Evolutionary conservation across 2,888 invertebrate genomes (phyloP), one percentile per base, ranked within the genome.

Genomic region (Cordilura impudica): DNA sequence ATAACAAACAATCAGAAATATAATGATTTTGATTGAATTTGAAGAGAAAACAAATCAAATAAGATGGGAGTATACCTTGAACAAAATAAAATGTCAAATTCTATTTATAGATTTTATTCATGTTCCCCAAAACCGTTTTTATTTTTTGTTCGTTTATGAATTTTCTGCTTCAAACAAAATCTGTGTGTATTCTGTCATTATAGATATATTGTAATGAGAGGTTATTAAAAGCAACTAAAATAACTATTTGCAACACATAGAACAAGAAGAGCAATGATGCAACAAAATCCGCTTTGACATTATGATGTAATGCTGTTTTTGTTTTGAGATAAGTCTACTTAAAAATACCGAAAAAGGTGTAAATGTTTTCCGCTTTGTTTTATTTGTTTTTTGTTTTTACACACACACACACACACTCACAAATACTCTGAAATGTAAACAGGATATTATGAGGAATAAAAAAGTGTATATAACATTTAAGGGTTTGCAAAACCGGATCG

Each of bases 1-100:
- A 49, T 56, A 45, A 43, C 16, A 56, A 35, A 23, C 56, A 43
- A n/a, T n/a, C 49, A 43, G 56, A 56, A 21, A 61, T 26, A 4
- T 7, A 65, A 71, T 58, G 29, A 19, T 61, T 75, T 58, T 56
- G 60, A 76, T 58, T 63, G 3, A 39, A 70, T 69, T 49, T 63
- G 16, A 6, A 12, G 39, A 14, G 51, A 2, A 56, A 56, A 39
- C 26, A 63, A 63, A 70, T 70, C 19, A 54, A 58, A 51, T 49
- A 45, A 49, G 12, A 35, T 39, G 60, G 70, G 65, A 29, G 73
- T 74, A 16, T n/a, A 53, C 65, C 31, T 4, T 12, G 3, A 31
- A 63, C 73, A 73, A 73, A 78, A 10, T 23, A 26, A 1, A 31
- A 54, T 21, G 19, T 21, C 35, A n/a, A n/a, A 21, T 35, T 35